Base-by-base conservation (phyloP, 2,888 invertebrate species). In the Plebejus melissa region DNA sequence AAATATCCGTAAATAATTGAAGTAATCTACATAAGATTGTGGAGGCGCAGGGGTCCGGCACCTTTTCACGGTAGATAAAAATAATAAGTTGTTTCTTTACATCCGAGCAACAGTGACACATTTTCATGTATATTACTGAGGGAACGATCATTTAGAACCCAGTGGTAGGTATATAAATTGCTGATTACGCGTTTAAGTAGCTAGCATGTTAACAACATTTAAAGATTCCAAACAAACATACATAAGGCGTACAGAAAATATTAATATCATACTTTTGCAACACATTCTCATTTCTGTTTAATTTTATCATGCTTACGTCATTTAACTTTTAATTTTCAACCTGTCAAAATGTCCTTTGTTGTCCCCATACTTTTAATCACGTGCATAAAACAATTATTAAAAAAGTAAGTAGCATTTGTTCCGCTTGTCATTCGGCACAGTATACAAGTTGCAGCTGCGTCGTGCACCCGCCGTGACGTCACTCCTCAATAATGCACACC, bases 11-110 rank as follows among this genome's bases (percentile, higher is more conserved):
- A 77, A 79, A 76, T 77, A 78, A 78, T 77, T 79, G 80, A 82
- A 80, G 80, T 80, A 72, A 72, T 72, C 72, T 72, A 72, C 72
- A 72, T 72, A 72, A 72, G 72, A 72, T 72, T 72, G 72, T 50
- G 36, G 28, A 89, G 88, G 89, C 84, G 85, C 82, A 81, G 83
- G 87, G 88, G 89, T 88, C 88, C 89, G 84, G 88, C 87, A 89
- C 90, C 90, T 90, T 90, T 91, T 92, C 90, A 91, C 90, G 90
- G 89, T 88, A 90, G 88, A 91, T 91, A 91, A 91, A 91, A 90
- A 90, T 90, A 90, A 90, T 90, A 90, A 89, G 90, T 90, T 87
- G 75, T 58, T 28, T 50, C 69, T 65, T 65, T 74, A 65, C 41
- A 11, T 32, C 41, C 72, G 1, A 1, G 54, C 72, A 50, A 50